phyloP scores from a whole-genome alignment of 2,113 vertebrate genomes.

The Pionites leucogaster region DNA sequence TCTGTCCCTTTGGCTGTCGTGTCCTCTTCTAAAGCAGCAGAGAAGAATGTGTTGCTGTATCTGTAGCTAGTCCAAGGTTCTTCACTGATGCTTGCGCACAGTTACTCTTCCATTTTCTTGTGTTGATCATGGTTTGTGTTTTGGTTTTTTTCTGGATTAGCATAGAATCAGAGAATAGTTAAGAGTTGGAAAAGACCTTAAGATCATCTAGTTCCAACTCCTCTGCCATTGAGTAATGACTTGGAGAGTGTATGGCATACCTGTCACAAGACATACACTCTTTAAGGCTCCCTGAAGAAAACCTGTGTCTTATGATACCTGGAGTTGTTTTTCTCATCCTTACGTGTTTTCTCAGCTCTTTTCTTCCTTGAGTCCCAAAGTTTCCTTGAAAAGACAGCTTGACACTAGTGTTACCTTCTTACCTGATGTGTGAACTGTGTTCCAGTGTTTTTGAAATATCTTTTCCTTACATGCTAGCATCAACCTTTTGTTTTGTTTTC shows the following conservation, averaged over 20 bases:
- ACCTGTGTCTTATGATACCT: background rate
- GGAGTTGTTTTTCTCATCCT: background rate
- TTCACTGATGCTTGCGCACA: background rate
- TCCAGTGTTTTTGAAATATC: fast-evolving
- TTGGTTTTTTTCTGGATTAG: background rate
- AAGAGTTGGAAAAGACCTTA: background rate
- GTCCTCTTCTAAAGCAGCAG: background rate
- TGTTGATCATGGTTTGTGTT: background rate
- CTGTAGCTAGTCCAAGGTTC: background rate
- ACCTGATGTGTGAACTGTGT: background rate
- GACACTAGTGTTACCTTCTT: background rate
- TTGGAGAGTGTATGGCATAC: background rate
- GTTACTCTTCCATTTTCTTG: background rate
- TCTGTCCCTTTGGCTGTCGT: background rate
- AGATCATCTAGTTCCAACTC: background rate
- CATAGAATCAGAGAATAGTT: background rate
- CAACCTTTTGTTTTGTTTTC: background rate
- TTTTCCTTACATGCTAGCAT: background rate
- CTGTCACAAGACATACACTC: background rate
- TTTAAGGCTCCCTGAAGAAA: background rate
- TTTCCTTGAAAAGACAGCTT: background rate
- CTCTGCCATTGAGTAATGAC: background rate
- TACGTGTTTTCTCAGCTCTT: background rate
- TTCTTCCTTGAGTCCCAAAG: background rate
- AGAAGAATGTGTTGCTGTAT: background rate